Base-by-base conservation (phyloP, 2,113 vertebrate genomes). In the Podiceps cristatus region DNA sequence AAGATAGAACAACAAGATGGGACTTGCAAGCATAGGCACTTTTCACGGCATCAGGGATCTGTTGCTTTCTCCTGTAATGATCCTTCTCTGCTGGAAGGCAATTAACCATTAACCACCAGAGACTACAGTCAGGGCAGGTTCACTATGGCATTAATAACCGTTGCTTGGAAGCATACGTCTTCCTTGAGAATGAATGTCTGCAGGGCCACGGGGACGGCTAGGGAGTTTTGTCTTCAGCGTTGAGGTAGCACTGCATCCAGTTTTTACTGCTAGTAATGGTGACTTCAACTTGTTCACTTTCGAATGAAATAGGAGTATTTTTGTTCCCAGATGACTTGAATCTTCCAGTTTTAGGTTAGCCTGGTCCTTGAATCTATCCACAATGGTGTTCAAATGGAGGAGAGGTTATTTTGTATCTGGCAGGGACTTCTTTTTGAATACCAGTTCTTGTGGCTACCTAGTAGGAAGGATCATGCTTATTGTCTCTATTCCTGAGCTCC, bases 101-200 rank as follows among this genome's bases (percentile, higher is more conserved):
- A 71, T 88, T 86, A 96, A 86, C 78, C 66, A 92, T 90, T 92
- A 88, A 73, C 59, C 83, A 62, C 45, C 28, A 35, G 78, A 92
- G 75, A 14, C 45, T 69, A 64, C 45, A 35, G 18, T 14, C 1
- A 2, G 75, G 3, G n/a, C 55, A n/a, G 73, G 53, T 59, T 92
- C 20, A 4, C 62, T 37, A 0, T 24, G 27, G 27, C 10, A 2
- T 92, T 86, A 33, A 63, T 86, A 74, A 68, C 58, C 1, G 14
- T 88, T 90, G 53, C 86, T 77, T 68, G 74, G 86, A 79, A 69
- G n/a, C 0, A 0, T 11, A 1, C 0, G 0, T 31, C 37, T 28
- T 71, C 59, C 44, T 71, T 27, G 29, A 55, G 63, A 25, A 60
- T 18, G 33, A 50, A 5, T 0, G 0, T 42, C 2, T 50, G 42